Conservation (phyloP, 2,797 vertebrate genomes). For the Chaetophractus vellerosus region DNA sequence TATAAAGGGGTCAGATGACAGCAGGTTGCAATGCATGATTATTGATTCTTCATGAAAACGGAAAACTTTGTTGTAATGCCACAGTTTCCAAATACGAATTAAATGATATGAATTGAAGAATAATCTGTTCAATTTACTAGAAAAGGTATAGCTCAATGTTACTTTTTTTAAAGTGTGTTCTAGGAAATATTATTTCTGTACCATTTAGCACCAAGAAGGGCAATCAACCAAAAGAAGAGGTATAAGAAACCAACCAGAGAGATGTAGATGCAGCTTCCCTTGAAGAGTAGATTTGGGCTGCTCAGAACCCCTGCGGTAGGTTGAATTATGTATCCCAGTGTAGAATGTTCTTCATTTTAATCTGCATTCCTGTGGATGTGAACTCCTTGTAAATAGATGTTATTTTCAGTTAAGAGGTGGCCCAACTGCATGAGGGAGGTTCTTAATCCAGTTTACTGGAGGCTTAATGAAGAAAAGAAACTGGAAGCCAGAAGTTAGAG, state of each 20-base stretch:
- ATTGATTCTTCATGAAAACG: slow-evolving; percentile 3
- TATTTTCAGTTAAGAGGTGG: too few species aligned
- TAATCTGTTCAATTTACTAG: neutral
- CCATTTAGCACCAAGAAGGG: neutral
- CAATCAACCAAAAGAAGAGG: neutral
- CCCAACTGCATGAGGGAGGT: too few species aligned
- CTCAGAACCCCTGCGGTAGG: neutral
- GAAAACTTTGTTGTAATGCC: neutral
- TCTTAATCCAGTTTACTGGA: too few species aligned
- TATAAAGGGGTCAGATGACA: neutral
- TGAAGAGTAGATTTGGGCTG: neutral
- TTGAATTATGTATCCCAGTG: too few species aligned
- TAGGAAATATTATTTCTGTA: slow-evolving; percentile 33
- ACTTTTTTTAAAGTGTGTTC: neutral
- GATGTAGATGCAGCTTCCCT: neutral
- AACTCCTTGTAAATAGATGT: too few species aligned
- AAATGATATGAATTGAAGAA: slow-evolving; percentile 69
- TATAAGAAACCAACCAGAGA: neutral
- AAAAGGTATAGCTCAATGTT: neutral
- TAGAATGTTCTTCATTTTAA: too few species aligned
- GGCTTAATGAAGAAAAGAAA: too few species aligned
- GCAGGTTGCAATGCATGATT: neutral
- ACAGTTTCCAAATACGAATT: slow-evolving; percentile 32
- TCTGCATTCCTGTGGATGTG: too few species aligned
- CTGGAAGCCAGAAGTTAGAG: too few species aligned